phyloP scores from a whole-genome alignment of 2,888 invertebrate species.

The Pristionchus entomophagus region DNA sequence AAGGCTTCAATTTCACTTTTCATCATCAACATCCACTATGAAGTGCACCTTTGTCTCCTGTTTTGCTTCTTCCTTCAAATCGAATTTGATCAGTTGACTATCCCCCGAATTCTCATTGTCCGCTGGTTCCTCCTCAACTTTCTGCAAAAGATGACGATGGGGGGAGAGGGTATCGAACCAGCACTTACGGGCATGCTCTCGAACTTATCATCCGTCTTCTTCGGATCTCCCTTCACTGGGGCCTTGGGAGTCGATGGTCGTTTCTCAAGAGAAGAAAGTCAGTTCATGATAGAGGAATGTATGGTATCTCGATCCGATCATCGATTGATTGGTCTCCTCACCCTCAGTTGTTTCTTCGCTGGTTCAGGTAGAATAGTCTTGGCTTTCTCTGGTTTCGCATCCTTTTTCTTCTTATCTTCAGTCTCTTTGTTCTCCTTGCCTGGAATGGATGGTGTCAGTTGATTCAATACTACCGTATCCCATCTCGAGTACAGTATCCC shows the following conservation, averaged over 20 bases:
- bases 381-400: background rate
- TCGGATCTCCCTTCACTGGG: background rate
- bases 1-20: background rate
- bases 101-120: conserved; percentile 31
- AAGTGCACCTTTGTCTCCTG: background rate
- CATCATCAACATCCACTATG: background rate
- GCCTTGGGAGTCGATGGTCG: background rate
- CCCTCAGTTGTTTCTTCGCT: background rate
- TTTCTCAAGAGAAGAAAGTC: background rate
- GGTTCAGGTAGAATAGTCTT: background rate
- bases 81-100: conserved; percentile 28
- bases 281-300: background rate
- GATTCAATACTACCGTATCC: background rate
- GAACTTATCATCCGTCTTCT: conserved; percentile 15
- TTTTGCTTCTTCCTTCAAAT: conserved; percentile 37
- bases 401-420: background rate
- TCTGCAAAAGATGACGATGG: background rate
- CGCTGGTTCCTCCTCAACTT: conserved; percentile 14
- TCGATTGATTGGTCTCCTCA: background rate
- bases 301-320: background rate
- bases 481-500: background rate
- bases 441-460: background rate
- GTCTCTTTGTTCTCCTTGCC: background rate
- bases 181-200: background rate
- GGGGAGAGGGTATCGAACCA: background rate